These are phyloP conservation scores for Pseudochirops cupreus DNA, from an alignment of 2,797 vertebrate species.

Conservation along the genomic window DNA sequence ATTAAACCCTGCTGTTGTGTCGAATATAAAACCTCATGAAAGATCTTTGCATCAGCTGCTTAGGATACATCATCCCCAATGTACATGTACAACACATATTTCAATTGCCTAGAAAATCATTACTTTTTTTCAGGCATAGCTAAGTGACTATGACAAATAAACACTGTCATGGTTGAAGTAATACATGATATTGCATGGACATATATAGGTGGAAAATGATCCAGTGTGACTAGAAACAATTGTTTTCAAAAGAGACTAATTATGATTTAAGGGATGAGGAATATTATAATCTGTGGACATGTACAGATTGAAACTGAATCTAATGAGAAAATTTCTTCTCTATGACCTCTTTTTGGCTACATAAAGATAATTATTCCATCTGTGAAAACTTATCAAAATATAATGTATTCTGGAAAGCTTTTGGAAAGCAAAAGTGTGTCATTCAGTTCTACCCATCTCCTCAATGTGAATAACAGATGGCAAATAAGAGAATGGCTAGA, in stretches of 20 bases:
- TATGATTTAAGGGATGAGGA: slow-evolving; percentile 71
- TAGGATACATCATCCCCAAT: not conserved
- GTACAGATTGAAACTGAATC: slow-evolving; percentile 64
- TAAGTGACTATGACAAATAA: slow-evolving; percentile 62
- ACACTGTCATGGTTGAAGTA: slow-evolving; percentile 60
- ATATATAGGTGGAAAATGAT: slow-evolving; percentile 58
- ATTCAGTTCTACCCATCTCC: slow-evolving; percentile 10
- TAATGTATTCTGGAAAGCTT: slow-evolving; percentile 51
- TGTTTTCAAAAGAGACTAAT: slow-evolving; percentile 74
- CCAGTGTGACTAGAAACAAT: slow-evolving; percentile 62
- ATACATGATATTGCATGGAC: slow-evolving; percentile 30
- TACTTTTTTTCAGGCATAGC: slow-evolving; percentile 34
- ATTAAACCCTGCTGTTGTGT: not conserved
- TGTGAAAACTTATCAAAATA: slow-evolving; percentile 75
- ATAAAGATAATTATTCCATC: slow-evolving; percentile 79
- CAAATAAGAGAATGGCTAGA: slow-evolving; percentile 54
- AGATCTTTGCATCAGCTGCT: not conserved
- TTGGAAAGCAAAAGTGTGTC: slow-evolving; percentile 43
- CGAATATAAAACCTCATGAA: not conserved
- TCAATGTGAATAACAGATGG: slow-evolving; percentile 64
- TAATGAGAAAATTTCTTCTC: slow-evolving; percentile 75
- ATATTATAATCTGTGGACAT: slow-evolving; percentile 70
- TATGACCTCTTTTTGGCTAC: slow-evolving; percentile 71
- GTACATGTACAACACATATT: slow-evolving; percentile 26
- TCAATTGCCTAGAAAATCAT: slow-evolving; percentile 51